These are phyloP conservation scores for Listrodromus nycthemerus DNA, from an alignment of 2,888 invertebrate genomes.

Conservation along the genomic window DNA sequence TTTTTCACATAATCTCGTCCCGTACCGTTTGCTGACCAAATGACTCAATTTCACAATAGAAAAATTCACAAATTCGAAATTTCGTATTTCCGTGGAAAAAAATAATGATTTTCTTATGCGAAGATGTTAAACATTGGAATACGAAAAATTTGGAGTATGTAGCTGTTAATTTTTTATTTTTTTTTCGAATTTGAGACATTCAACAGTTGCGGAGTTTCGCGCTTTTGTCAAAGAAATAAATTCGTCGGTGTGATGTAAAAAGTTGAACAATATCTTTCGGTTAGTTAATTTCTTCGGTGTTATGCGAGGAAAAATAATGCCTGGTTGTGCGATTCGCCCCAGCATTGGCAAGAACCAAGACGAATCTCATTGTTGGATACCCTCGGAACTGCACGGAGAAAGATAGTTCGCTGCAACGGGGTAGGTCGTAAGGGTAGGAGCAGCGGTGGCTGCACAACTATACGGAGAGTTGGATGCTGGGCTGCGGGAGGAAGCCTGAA, in stretches of 20 bases:
- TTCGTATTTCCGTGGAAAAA: background rate
- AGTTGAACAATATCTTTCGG: conserved; percentile 62
- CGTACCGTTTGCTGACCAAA: background rate
- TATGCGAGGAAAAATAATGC: conserved; percentile 43
- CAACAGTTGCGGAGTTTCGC: conserved; percentile 21
- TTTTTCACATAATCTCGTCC: background rate
- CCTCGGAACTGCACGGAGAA: conserved; percentile 41
- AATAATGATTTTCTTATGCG: background rate
- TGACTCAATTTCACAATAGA: background rate
- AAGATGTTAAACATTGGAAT: background rate
- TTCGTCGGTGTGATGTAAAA: conserved; percentile 30
- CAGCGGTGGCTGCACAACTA: conserved; percentile 7
- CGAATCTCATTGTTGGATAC: conserved; percentile 70
- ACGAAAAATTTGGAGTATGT: background rate
- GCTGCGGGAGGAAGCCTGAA: conserved; percentile 75
- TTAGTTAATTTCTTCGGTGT: conserved; percentile 50
- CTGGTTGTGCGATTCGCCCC: conserved; percentile 71
- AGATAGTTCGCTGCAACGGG: conserved; percentile 22
- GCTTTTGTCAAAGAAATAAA: conserved; percentile 11
- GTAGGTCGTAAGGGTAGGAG: conserved; percentile 45
- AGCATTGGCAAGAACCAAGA: conserved; percentile 69
- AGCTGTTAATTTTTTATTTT: background rate
- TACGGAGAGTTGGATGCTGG: conserved; percentile 27
- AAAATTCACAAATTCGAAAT: background rate
- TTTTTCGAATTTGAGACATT: background rate